Evolutionary conservation across 1,140 invertebrate genomes (phyloP).

Genomic region (Steinernema feltiae): DNA sequence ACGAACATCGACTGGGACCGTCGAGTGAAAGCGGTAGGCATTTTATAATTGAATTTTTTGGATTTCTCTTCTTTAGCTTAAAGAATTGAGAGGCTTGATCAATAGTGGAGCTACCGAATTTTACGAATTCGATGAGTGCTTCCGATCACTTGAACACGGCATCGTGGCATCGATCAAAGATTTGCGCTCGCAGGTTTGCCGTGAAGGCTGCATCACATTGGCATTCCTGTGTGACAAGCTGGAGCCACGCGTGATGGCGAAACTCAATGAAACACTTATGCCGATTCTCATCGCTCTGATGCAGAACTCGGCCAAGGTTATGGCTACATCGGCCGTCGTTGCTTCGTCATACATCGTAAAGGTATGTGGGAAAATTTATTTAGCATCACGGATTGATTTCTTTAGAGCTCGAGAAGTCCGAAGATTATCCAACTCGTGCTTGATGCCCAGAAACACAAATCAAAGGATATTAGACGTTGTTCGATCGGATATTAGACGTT

Average conservation of each 20-base stretch:
- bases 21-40: constrained; percentile 35
- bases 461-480: constrained; percentile 76
- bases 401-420: constrained; percentile 70
- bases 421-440: constrained; percentile 81
- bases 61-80: constrained; percentile 25
- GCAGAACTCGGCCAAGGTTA: constrained; percentile 90
- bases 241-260: constrained; percentile 72
- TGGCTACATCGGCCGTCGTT: constrained; percentile 79
- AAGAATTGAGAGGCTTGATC: constrained; percentile 42
- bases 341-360: constrained; percentile 81
- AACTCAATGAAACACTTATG: constrained; percentile 74
- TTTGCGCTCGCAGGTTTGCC: constrained; percentile 78
- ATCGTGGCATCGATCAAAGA: constrained; percentile 80
- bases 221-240: constrained; percentile 80
- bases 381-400: background rate
- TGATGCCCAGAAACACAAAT: constrained; percentile 73
- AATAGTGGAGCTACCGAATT: constrained; percentile 72
- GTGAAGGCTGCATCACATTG: constrained; percentile 88
- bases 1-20: constrained; percentile 43
- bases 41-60: constrained; percentile 9
- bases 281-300: constrained; percentile 80
- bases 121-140: constrained; percentile 72
- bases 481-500: no score
- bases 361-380: constrained; percentile 47
- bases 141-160: constrained; percentile 74